These are phyloP conservation scores for Thunnus maccoyii DNA, from an alignment of 2,113 vertebrate genomes.

Conservation along the genomic window DNA sequence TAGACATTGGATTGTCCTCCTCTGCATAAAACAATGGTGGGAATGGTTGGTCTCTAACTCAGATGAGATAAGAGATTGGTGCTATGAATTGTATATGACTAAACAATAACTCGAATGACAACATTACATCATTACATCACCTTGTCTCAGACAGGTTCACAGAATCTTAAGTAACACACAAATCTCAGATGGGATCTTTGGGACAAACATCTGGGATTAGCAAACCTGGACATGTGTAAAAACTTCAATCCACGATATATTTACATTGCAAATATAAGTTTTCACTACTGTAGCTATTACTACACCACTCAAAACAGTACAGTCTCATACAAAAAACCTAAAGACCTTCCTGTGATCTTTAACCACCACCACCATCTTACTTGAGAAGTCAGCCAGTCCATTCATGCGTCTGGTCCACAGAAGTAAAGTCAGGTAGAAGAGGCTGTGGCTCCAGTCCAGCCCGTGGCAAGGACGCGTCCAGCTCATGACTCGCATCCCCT, in stretches of 20 bases:
- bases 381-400: constrained; percentile 85
- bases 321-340: not conserved
- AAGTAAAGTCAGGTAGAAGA: constrained; percentile 79
- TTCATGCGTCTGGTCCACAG: constrained; percentile 80
- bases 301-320: too few relatives aligned
- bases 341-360: not conserved
- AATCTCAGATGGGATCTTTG: not conserved
- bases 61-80: not conserved
- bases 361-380: constrained; percentile 71
- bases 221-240: not conserved
- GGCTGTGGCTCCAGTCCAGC: constrained; percentile 68
- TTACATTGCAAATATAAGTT: not conserved
- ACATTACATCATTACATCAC: not conserved
- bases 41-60: not conserved
- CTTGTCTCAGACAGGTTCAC: not conserved
- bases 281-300: not conserved
- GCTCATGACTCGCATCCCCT: constrained; percentile 68
- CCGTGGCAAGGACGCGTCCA: constrained; percentile 65
- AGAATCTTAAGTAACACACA: not conserved
- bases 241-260: too few relatives aligned
- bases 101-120: too few relatives aligned
- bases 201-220: not conserved
- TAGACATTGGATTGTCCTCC: not conserved
- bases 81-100: too few relatives aligned
- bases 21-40: not conserved